A percentile compares a stretch with the other conserved stretches of the same genome.
Conservation (phyloP, 2,888 invertebrate genomes). For the Flabesymbios commensalis region DNA sequence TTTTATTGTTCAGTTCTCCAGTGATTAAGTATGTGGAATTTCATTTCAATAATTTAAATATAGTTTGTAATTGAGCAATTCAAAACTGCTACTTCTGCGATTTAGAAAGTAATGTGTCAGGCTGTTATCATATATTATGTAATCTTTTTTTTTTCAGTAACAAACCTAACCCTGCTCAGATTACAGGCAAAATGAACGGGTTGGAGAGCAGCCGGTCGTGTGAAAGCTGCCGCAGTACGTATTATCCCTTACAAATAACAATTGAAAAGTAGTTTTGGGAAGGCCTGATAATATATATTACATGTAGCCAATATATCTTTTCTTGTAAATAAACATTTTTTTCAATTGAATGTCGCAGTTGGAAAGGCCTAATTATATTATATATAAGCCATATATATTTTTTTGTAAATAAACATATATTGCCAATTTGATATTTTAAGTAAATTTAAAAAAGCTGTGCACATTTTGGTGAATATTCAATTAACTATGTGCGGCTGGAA, state of each 20-base stretch:
- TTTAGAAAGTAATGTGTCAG: too few species aligned
- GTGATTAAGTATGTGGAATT: too few species aligned
- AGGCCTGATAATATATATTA: not conserved
- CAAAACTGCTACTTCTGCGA: too few species aligned
- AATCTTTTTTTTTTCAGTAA: slow-evolving; percentile 69
- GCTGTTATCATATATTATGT: too few species aligned
- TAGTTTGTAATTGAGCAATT: too few species aligned
- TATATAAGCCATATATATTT: not conserved
- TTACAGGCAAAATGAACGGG: slow-evolving; percentile 76
- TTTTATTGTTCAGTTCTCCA: too few species aligned
- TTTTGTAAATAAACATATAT: not conserved
- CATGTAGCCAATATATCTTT: too few species aligned
- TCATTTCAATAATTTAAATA: too few species aligned
- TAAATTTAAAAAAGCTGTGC: too few species aligned
- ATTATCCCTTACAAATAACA: not conserved
- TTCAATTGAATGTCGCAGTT: not conserved
- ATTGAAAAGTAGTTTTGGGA: not conserved
- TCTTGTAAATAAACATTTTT: not conserved
- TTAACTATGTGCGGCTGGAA: too few species aligned
- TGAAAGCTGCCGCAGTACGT: slow-evolving; percentile 79
- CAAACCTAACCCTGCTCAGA: slow-evolving; percentile 84
- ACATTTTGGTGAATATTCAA: too few species aligned
- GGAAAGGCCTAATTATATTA: not conserved
- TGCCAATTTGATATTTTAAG: too few species aligned
- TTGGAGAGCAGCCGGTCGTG: slow-evolving; percentile 75